These are phyloP conservation scores for Labeo calbasu DNA, from an alignment of 2,797 vertebrate species.

Conservation along the genomic window DNA sequence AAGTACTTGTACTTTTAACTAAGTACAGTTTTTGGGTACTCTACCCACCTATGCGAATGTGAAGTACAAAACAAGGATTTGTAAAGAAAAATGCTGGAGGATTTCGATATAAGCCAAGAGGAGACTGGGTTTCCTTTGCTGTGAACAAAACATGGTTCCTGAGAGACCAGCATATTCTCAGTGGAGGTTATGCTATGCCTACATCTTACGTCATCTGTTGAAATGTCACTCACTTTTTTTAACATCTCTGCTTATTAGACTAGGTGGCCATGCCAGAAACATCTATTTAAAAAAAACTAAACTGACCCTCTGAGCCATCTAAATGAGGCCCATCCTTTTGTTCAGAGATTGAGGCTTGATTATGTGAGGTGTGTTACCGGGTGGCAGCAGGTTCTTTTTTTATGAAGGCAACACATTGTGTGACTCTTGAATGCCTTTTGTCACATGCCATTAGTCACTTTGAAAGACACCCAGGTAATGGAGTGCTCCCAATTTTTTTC, in stretches of 20 bases:
- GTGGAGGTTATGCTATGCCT: too few relatives aligned
- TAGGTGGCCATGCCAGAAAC: conserved; percentile 15
- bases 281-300: conserved; percentile 14
- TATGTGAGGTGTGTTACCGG: conserved; percentile 65
- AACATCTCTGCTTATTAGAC: conserved; percentile 22
- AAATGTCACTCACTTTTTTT: not conserved
- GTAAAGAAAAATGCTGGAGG: too few relatives aligned
- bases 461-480: conserved; percentile 87
- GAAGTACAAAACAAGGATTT: too few relatives aligned
- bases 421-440: conserved; percentile 87
- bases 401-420: conserved; percentile 78
- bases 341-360: conserved; percentile 32
- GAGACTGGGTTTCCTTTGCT: too few relatives aligned
- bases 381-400: conserved; percentile 74
- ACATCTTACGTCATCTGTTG: too few relatives aligned
- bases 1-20: too few relatives aligned
- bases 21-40: too few relatives aligned
- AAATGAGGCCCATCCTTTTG: conserved; percentile 46
- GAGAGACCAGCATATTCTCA: too few relatives aligned
- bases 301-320: conserved; percentile 17
- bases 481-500: conserved; percentile 82
- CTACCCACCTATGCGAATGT: too few relatives aligned
- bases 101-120: too few relatives aligned
- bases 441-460: conserved; percentile 90
- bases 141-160: too few relatives aligned